Base-by-base conservation (phyloP, 1,140 invertebrate species). In the Dreissena rostriformis region DNA sequence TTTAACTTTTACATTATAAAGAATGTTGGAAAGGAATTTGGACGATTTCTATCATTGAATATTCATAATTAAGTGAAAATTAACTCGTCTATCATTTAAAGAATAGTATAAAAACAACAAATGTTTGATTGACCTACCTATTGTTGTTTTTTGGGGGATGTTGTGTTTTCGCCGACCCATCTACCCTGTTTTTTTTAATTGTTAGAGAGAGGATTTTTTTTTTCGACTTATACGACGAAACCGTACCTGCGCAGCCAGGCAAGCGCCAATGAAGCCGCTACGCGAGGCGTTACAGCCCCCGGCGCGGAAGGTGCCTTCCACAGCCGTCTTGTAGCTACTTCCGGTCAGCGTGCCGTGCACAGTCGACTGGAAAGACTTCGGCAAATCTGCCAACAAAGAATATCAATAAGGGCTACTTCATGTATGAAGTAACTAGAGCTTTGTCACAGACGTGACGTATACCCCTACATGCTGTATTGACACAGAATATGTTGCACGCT, bases 281-380 rank as follows among this genome's bases (percentile, higher is more conserved):
- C 91, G 80, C 26, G 91, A 92, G 49, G 88, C 87, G 71, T 88
- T 90, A 74, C 90, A 91, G 22, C 91, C 91, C 8, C 91, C 91
- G n/a, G 88, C 88, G n/a, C 86, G 82, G n/a, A 92, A 89, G 22
- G 91, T 91, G 15, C 82, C 52, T 61, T 86, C 79, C 26, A 92
- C 78, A 39, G 84, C 90, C 28, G 80, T 76, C 12, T 67, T 73
- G 66, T 88, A 92, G 74, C 86, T 85, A 66, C 77, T 70, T 51
- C 71, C 79, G 14, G 88, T 86, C 11, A 91, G 49, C 57, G 90
- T 66, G 29, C 90, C 90, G 83, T 92, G 91, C 5, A 91, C 82
- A 49, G 90, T 87, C 1, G 87, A 86, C 71, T 91, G 91, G 76
- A 92, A 88, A 83, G 90, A 80, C 63, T 86, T 86, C n/a, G 91